Percentiles rank a stretch among this genome's conserved stretches.
phyloP scores from a whole-genome alignment of 1,140 invertebrate species.

The Drosophila ananassae region DNA sequence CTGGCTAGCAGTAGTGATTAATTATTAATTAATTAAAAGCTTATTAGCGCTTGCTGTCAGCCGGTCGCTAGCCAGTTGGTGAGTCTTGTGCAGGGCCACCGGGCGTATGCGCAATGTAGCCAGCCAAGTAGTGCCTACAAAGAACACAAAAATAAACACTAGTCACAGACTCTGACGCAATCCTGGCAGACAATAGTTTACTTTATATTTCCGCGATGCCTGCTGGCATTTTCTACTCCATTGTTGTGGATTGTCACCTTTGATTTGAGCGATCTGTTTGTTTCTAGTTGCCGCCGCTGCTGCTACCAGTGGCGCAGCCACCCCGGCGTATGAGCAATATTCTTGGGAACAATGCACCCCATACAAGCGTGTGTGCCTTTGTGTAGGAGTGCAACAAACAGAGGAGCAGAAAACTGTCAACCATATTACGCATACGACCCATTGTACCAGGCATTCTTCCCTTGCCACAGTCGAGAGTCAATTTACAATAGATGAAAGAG shows the following conservation, averaged over 20 bases:
- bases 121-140: conserved; percentile 6
- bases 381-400: conserved; percentile 12
- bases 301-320: conserved; percentile 1
- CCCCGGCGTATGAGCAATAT: conserved; percentile 16
- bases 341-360: conserved; percentile 39
- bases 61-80: background rate
- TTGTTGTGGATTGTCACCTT: conserved; percentile 45
- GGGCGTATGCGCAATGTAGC: conserved; percentile 47
- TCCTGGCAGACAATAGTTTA: conserved; percentile 35
- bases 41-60: conserved; percentile 55
- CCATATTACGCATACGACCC: conserved; percentile 55
- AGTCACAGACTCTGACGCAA: conserved; percentile 31
- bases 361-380: conserved; percentile 2
- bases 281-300: conserved; percentile 1
- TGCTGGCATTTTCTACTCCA: conserved; percentile 33
- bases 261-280: conserved; percentile 51
- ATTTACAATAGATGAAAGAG: conserved; percentile 57
- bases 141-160: conserved; percentile 17
- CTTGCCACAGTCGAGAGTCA: conserved; percentile 29
- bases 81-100: background rate
- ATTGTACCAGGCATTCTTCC: conserved; percentile 31
- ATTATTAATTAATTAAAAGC: conserved; percentile 80
- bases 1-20: conserved; percentile 56
- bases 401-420: conserved; percentile 19
- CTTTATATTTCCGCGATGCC: conserved; percentile 46